Conservation (phyloP, 2,888 invertebrate species). For the Synergus gifuensis region DNA sequence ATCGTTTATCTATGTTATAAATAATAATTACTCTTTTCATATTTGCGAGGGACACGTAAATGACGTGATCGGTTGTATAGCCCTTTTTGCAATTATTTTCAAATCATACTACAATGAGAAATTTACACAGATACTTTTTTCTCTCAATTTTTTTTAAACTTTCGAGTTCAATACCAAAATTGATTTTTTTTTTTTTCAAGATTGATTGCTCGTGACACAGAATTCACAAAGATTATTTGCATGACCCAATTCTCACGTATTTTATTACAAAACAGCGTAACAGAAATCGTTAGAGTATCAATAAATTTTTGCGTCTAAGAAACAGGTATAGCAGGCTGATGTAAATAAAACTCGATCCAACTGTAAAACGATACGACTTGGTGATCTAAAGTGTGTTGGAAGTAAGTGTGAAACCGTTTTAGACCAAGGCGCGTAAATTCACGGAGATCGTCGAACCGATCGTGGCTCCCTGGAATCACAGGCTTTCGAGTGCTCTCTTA, state of each 20-base stretch:
- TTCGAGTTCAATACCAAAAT: not conserved
- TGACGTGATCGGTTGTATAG: no score
- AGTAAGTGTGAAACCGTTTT: slow-evolving; percentile 59
- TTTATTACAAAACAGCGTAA: slow-evolving; percentile 39
- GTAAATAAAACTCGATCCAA: slow-evolving; percentile 38
- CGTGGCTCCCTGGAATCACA: slow-evolving; percentile 62
- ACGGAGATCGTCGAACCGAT: slow-evolving; percentile 61
- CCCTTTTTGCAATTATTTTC: no score
- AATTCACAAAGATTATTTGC: slow-evolving; percentile 9
- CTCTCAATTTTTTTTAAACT: not conserved
- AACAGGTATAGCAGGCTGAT: slow-evolving; percentile 40
- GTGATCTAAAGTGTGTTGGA: slow-evolving; percentile 48
- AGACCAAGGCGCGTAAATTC: slow-evolving; percentile 65
- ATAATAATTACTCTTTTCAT: not conserved
- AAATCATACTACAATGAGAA: no score
- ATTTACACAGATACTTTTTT: no score
- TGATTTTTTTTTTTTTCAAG: not conserved
- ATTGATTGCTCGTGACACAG: not conserved
- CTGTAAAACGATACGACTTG: slow-evolving; percentile 41
- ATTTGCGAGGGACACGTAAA: no score
- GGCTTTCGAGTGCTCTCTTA: slow-evolving; percentile 67
- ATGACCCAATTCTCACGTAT: slow-evolving; percentile 16
- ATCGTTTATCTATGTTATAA: not conserved
- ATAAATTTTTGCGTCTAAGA: slow-evolving; percentile 29
- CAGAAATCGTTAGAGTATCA: slow-evolving; percentile 37